phyloP scores from a whole-genome alignment of 1,140 invertebrate genomes.

The Polypedilum vanderplanki region DNA sequence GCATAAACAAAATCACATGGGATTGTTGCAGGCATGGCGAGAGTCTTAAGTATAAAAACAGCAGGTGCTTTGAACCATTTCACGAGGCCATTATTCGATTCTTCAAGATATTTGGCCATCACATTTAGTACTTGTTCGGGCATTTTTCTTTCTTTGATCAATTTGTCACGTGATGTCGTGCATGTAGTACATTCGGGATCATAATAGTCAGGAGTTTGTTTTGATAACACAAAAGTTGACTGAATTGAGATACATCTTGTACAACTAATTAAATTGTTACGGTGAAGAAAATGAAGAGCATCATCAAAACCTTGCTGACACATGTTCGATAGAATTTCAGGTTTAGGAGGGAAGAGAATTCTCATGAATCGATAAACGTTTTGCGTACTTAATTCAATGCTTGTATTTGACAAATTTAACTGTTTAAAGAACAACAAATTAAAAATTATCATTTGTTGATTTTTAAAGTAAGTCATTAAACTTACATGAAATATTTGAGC shows the following conservation, averaged over 20 bases:
- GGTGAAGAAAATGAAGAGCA: slow-evolving; percentile 83
- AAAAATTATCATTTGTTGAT: slow-evolving; percentile 28
- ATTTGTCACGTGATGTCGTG: slow-evolving; percentile 79
- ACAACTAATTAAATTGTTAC: slow-evolving; percentile 84
- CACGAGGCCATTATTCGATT: slow-evolving; percentile 79
- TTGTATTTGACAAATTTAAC: slow-evolving; percentile 90
- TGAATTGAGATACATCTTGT: slow-evolving; percentile 75
- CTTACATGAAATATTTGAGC: slow-evolving; percentile 77
- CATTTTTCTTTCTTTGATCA: slow-evolving; percentile 67
- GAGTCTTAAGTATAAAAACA: slow-evolving; percentile 67
- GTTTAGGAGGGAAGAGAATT: slow-evolving; percentile 90
- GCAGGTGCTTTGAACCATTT: slow-evolving; percentile 81
- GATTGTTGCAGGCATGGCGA: slow-evolving; percentile 75
- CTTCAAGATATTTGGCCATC: slow-evolving; percentile 86
- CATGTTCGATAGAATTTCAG: slow-evolving; percentile 88
- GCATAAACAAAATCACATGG: slow-evolving; percentile 79
- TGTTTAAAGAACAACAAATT: slow-evolving; percentile 44
- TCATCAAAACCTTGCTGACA: slow-evolving; percentile 98
- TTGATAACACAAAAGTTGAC: slow-evolving; percentile 70
- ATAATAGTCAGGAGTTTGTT: slow-evolving; percentile 51
- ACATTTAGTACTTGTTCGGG: slow-evolving; percentile 77
- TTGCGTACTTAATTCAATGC: slow-evolving; percentile 84
- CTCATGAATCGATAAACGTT: slow-evolving; percentile 88
- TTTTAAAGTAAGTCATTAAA: slow-evolving; percentile 30
- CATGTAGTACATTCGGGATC: slow-evolving; percentile 78